A percentile compares a stretch with the other conserved stretches of the same genome.
Conservation (phyloP, 2,888 invertebrate genomes). For the Lydus trimaculatus region DNA sequence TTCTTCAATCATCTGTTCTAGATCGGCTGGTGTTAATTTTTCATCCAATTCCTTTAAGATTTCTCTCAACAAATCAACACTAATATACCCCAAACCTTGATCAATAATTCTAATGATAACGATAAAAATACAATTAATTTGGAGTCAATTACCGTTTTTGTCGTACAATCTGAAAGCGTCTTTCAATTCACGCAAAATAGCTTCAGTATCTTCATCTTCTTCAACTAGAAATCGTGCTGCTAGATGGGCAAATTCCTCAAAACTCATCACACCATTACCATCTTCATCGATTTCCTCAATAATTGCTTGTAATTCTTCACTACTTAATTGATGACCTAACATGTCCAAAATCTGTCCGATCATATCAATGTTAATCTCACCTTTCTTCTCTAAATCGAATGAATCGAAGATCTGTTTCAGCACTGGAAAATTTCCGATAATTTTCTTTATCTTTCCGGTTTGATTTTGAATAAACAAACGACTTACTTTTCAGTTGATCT, state of each 20-base stretch:
- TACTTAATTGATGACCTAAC: constrained; percentile 86
- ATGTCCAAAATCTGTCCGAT: constrained; percentile 87
- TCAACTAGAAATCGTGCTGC: constrained; percentile 87
- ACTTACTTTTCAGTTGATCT: constrained; percentile 57
- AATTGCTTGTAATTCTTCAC: constrained; percentile 76
- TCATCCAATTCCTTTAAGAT: constrained; percentile 93
- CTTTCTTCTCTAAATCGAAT: constrained; percentile 88
- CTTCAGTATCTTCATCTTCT: constrained; percentile 90
- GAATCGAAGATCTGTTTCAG: constrained; percentile 90
- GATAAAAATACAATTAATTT: too few species aligned
- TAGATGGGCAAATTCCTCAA: constrained; percentile 86
- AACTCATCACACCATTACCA: constrained; percentile 86
- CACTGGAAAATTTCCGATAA: too few species aligned
- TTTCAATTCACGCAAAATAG: constrained; percentile 86
- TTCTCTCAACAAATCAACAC: constrained; percentile 85
- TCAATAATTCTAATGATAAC: too few species aligned
- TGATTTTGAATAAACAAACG: neutral
- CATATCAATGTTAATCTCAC: constrained; percentile 83
- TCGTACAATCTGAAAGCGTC: constrained; percentile 97
- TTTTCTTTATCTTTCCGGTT: too few species aligned
- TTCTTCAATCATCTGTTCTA: constrained; percentile 95
- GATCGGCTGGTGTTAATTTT: constrained; percentile 84
- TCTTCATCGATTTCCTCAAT: constrained; percentile 87
- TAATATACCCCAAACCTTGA: constrained; percentile 90
- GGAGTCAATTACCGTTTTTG: constrained; percentile 88